phyloP scores from a whole-genome alignment of 2,888 invertebrate species.

The Synanthedon formicaeformis region DNA sequence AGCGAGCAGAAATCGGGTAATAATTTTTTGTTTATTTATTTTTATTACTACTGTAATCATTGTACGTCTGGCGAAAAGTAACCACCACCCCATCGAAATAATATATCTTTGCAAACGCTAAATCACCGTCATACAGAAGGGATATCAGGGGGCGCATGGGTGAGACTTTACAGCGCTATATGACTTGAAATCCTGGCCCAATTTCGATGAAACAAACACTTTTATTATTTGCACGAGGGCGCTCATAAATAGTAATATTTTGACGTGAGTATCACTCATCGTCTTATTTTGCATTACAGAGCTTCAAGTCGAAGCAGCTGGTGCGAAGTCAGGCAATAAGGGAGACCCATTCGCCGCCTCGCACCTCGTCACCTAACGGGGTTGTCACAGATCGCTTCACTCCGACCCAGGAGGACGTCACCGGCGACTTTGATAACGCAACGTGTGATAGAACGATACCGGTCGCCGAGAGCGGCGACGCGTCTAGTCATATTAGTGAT shows the following conservation, averaged over 20 bases:
- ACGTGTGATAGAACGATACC: not conserved
- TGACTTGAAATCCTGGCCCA: too few relatives aligned
- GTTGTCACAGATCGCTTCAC: slow-evolving; percentile 5
- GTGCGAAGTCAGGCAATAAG: slow-evolving; percentile 92
- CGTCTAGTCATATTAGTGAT: slow-evolving; percentile 48
- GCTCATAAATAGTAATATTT: too few relatives aligned
- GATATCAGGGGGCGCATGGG: too few relatives aligned
- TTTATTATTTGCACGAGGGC: too few relatives aligned
- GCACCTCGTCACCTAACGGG: slow-evolving; percentile 57
- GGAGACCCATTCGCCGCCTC: slow-evolving; percentile 80
- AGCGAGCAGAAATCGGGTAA: slow-evolving; percentile 50
- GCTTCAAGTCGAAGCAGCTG: slow-evolving; percentile 83
- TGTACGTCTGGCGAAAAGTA: too few relatives aligned
- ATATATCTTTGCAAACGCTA: too few relatives aligned
- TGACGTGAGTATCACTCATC: too few relatives aligned
- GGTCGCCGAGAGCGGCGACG: slow-evolving; percentile 11
- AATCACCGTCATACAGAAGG: too few relatives aligned
- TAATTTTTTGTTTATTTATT: not conserved
- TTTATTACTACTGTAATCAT: not conserved
- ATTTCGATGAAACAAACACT: too few relatives aligned
- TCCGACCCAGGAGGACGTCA: slow-evolving; percentile 11
- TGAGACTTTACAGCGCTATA: too few relatives aligned
- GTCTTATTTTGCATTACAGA: slow-evolving; percentile 23
- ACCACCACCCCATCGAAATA: too few relatives aligned
- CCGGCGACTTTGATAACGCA: slow-evolving; percentile 8